A percentile compares a stretch with the other conserved stretches of the same genome.
Evolutionary conservation across 2,888 invertebrate species (phyloP).

Genomic region (Phania funesta): DNA sequence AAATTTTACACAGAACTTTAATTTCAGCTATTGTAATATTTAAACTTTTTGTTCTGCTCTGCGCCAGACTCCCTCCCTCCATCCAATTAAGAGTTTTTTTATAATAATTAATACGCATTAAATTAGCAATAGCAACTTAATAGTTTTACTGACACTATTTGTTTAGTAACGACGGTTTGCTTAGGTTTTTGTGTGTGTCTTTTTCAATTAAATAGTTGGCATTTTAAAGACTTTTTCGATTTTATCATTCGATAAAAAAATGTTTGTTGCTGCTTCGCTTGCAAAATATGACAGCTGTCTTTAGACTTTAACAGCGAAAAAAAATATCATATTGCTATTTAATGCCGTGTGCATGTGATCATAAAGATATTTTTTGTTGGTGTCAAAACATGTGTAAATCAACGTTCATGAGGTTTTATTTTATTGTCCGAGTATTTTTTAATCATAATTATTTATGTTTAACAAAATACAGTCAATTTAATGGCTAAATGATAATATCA

Average conservation of each 20-base stretch:
- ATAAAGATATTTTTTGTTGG: constrained; percentile 30
- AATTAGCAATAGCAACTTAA: constrained; percentile 19
- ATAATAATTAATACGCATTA: constrained; percentile 36
- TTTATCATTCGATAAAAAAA: constrained; percentile 27
- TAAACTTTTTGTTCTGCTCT: no score
- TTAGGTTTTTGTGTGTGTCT: constrained; percentile 13
- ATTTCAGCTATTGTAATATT: no score
- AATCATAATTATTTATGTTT: background rate
- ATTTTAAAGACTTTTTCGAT: constrained; percentile 43
- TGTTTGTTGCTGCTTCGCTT: background rate
- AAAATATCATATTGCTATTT: constrained; percentile 30
- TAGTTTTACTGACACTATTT: constrained; percentile 45
- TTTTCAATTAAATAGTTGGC: constrained; percentile 43
- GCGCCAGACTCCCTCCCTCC: no score
- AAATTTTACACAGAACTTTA: no score
- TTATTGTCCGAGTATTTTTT: background rate
- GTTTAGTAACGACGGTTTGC: no score
- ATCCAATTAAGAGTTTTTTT: no score
- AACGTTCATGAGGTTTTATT: constrained; percentile 5
- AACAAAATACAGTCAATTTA: no score
- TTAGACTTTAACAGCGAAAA: constrained; percentile 26
- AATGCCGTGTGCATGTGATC: constrained; percentile 27
- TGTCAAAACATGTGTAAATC: constrained; percentile 45
- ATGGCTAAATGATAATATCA: no score
- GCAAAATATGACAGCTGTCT: constrained; percentile 42